phyloP scores from a whole-genome alignment of 2,888 invertebrate species.

The Pseudeuparius sepicola region DNA sequence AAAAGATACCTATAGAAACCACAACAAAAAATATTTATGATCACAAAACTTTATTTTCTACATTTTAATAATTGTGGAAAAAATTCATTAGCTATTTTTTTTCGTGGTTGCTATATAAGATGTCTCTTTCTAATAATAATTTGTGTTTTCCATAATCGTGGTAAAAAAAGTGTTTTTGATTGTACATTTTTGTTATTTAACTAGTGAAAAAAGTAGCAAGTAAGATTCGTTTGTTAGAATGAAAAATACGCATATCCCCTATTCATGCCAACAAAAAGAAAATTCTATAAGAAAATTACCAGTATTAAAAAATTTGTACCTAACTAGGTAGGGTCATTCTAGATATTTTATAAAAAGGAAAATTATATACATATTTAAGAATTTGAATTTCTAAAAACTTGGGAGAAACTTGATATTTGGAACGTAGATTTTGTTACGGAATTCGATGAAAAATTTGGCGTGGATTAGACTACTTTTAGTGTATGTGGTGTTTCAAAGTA shows the following conservation, averaged over 20 bases:
- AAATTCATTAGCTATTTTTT: neutral
- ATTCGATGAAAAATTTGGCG: too few relatives aligned
- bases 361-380: conserved; percentile 36
- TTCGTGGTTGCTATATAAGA: neutral
- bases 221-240: conserved; percentile 25
- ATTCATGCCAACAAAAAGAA: conserved; percentile 35
- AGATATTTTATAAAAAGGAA: conserved; percentile 38
- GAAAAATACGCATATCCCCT: conserved; percentile 34
- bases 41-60: neutral
- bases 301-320: conserved; percentile 41
- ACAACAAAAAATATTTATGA: neutral
- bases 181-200: conserved; percentile 1
- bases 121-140: too few relatives aligned
- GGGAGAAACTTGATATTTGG: conserved; percentile 38
- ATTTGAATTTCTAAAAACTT: conserved; percentile 37
- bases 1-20: neutral
- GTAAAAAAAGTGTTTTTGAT: too few relatives aligned
- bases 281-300: conserved; percentile 34
- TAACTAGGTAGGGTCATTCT: conserved; percentile 39
- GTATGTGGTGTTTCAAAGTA: conserved; percentile 32
- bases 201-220: neutral
- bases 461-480: too few relatives aligned
- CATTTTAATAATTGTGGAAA: conserved; percentile 1
- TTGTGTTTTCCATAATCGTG: neutral
- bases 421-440: too few relatives aligned